Evolutionary conservation across 1,140 invertebrate species (phyloP).

Genomic region (Anastrepha ludens): DNA sequence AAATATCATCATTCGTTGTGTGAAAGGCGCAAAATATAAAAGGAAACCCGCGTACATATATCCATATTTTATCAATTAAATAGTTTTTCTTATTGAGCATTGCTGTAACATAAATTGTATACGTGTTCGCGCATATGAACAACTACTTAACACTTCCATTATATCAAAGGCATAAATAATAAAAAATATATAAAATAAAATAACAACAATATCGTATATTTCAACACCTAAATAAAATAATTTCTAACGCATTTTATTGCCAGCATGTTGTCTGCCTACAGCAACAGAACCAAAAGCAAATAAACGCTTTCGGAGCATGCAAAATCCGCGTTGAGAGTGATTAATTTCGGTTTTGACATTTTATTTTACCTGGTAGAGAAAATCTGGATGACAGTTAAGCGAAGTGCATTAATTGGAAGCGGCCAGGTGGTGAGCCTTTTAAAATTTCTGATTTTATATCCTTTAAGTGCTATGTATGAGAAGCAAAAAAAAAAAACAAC

Average conservation of each 20-base stretch:
- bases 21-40: too few relatives aligned
- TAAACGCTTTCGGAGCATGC: neutral
- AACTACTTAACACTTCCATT: neutral
- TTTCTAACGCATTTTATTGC: neutral
- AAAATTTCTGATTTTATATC: neutral
- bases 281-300: neutral
- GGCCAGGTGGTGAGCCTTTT: neutral
- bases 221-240: neutral
- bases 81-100: too few relatives aligned
- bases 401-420: neutral
- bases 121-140: conserved; percentile 19
- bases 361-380: neutral
- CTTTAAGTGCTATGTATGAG: too few relatives aligned
- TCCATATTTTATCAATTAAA: too few relatives aligned
- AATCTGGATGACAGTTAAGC: neutral
- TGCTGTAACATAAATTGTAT: neutral
- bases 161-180: neutral
- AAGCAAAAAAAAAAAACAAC: too few relatives aligned
- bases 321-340: conserved; percentile 39
- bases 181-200: neutral
- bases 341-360: conserved; percentile 22
- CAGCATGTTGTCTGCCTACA: neutral
- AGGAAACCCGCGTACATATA: too few relatives aligned
- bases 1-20: too few relatives aligned
- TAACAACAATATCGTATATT: too few relatives aligned